A percentile compares a stretch with the other conserved stretches of the same genome.
Evolutionary conservation across 35 echinoderm and acorn worm species (phyloP).

Genomic region (Acanthaster planci): DNA sequence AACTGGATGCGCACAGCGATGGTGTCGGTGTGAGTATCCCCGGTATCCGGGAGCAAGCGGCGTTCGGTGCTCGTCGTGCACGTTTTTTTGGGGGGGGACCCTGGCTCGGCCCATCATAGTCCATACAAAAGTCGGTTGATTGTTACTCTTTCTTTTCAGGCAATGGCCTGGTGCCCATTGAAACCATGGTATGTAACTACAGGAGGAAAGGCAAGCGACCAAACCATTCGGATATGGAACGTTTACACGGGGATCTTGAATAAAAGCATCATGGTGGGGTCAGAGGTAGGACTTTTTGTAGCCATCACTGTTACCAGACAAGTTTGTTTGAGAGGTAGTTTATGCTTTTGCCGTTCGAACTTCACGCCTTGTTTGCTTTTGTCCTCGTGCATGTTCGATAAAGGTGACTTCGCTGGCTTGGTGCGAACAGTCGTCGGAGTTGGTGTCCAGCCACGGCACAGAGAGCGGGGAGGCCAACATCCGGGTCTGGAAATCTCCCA

Average conservation of each 20-base stretch:
- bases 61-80: background rate
- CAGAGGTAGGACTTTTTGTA: too few relatives aligned
- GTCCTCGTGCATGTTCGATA: background rate
- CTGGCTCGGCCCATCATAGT: too few relatives aligned
- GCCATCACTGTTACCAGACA: too few relatives aligned
- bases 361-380: background rate
- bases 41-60: background rate
- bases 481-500: too few relatives aligned
- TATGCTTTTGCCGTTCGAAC: background rate
- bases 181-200: conserved; percentile 30
- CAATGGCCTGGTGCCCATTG: conserved; percentile 49
- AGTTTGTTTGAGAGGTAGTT: too few relatives aligned
- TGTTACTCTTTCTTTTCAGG: background rate
- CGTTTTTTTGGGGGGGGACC: too few relatives aligned
- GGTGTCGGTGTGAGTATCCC: background rate
- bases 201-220: background rate
- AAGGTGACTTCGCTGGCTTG: background rate
- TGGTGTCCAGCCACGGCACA: too few relatives aligned
- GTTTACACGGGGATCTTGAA: conserved; percentile 11
- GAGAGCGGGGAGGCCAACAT: background rate
- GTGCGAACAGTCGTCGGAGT: background rate
- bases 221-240: conserved; percentile 41
- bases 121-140: too few relatives aligned
- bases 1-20: background rate
- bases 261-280: too few relatives aligned